A percentile compares a stretch with the other conserved stretches of the same genome.
These are phyloP conservation scores for Ceratina japonica DNA, from an alignment of 1,140 invertebrate genomes.

Conservation along the genomic window DNA sequence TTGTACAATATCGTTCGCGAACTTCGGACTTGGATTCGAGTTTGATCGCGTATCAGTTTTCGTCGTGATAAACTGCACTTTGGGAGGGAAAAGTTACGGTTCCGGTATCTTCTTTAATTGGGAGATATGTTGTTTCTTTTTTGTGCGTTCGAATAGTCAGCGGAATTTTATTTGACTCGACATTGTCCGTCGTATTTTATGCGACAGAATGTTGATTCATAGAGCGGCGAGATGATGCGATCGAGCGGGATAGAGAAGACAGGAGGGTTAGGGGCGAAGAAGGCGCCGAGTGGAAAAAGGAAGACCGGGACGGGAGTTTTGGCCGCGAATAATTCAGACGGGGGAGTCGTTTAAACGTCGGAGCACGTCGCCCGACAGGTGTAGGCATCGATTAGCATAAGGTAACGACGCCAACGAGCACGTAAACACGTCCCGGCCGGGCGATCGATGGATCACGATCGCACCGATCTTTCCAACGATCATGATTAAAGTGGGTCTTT, in stretches of 20 bases:
- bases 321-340: slow-evolving; percentile 65
- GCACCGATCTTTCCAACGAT: slow-evolving; percentile 61
- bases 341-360: slow-evolving; percentile 64
- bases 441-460: slow-evolving; percentile 65
- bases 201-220: slow-evolving; percentile 25
- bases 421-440: slow-evolving; percentile 62
- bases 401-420: slow-evolving; percentile 64
- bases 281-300: slow-evolving; percentile 50
- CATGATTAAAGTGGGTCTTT: slow-evolving; percentile 64
- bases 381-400: slow-evolving; percentile 70
- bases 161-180: slow-evolving; percentile 1
- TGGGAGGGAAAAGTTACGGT: not conserved
- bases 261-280: slow-evolving; percentile 1
- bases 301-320: slow-evolving; percentile 52
- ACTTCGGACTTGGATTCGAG: too few relatives aligned
- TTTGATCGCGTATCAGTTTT: too few relatives aligned
- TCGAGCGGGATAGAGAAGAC: too few relatives aligned
- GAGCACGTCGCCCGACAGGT: slow-evolving; percentile 65
- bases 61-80: too few relatives aligned
- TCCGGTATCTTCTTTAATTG: too few relatives aligned
- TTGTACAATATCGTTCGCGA: not conserved
- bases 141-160: not conserved
- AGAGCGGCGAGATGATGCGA: not conserved
- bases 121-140: not conserved
- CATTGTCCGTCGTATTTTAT: slow-evolving; percentile 31